Percentiles rank a stretch among this genome's conserved stretches.
phyloP scores from a whole-genome alignment of 1,140 invertebrate species.

The Leptinotarsa defecta region DNA sequence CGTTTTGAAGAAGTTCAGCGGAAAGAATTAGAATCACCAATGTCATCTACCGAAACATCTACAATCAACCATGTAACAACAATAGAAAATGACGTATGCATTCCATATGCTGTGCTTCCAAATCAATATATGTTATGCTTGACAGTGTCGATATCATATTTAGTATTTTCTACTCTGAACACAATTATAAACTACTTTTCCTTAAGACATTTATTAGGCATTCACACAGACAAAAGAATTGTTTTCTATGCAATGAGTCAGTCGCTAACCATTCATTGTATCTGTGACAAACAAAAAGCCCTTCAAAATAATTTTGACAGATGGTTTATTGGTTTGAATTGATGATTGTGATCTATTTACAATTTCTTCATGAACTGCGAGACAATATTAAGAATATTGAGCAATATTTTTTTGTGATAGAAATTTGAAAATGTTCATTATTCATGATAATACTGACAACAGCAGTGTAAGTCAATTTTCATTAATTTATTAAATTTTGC shows the following conservation, averaged over 20 bases:
- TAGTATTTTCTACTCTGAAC: background rate
- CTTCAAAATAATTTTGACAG: background rate
- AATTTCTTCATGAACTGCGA: too few species aligned
- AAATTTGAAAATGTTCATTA: too few species aligned
- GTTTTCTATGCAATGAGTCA: background rate
- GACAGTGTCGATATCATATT: background rate
- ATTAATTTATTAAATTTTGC: too few species aligned
- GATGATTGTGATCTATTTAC: background rate
- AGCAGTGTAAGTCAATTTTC: too few species aligned
- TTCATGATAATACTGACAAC: too few species aligned
- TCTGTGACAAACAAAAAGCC: background rate
- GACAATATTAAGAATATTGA: too few species aligned
- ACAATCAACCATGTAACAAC: background rate
- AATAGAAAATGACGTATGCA: background rate
- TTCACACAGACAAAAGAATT: background rate
- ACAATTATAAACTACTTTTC: background rate
- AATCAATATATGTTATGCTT: background rate
- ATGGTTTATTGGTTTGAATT: background rate
- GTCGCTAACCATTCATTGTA: background rate
- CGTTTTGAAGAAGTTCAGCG: too few species aligned
- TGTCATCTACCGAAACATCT: too few species aligned
- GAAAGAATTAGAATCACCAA: too few species aligned
- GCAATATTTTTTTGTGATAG: too few species aligned
- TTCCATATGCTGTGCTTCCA: background rate
- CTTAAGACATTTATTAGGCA: background rate